Percentiles rank a stretch among this genome's conserved stretches.
phyloP scores from a whole-genome alignment of 2,888 invertebrate genomes.

The Ochropleura plecta region DNA sequence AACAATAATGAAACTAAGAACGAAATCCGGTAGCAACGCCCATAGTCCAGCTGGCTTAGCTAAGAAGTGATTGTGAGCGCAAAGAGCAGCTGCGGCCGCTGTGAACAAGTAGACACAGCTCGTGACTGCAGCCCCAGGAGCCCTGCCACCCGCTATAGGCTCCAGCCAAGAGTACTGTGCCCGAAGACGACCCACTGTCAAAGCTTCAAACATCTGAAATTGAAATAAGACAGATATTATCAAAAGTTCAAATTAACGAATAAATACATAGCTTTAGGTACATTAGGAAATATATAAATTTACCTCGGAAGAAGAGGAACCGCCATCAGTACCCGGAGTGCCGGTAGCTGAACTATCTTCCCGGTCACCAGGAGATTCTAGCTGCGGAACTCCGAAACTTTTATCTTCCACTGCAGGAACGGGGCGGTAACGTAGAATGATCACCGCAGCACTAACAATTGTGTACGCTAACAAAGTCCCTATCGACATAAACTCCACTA shows the following conservation, averaged over 20 bases:
- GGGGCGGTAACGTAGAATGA: constrained; percentile 95
- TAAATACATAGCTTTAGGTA: not conserved
- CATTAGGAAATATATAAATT: not conserved
- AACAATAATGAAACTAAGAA: constrained; percentile 91
- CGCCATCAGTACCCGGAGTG: constrained; percentile 91
- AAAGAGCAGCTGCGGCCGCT: constrained; percentile 92
- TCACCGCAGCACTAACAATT: constrained; percentile 97
- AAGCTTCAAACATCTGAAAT: constrained; percentile 90
- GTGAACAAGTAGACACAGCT: constrained; percentile 93
- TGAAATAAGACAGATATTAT: not conserved
- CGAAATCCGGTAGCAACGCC: constrained; percentile 92
- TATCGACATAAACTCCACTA: constrained; percentile 98
- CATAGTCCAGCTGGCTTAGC: constrained; percentile 91
- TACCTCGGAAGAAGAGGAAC: constrained; percentile 90
- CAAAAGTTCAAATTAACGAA: not conserved
- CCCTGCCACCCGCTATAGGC: constrained; percentile 93
- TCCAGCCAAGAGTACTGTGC: constrained; percentile 94
- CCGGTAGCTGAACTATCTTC: constrained; percentile 92
- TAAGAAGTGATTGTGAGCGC: constrained; percentile 92
- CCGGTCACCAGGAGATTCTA: constrained; percentile 90
- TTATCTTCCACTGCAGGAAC: constrained; percentile 87
- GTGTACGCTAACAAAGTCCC: constrained; percentile 97
- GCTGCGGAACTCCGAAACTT: constrained; percentile 84
- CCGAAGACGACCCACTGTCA: constrained; percentile 94
- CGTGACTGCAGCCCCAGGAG: constrained; percentile 94